Base-by-base conservation (phyloP, 1,140 invertebrate species). In the Trichonephila clavipes region DNA sequence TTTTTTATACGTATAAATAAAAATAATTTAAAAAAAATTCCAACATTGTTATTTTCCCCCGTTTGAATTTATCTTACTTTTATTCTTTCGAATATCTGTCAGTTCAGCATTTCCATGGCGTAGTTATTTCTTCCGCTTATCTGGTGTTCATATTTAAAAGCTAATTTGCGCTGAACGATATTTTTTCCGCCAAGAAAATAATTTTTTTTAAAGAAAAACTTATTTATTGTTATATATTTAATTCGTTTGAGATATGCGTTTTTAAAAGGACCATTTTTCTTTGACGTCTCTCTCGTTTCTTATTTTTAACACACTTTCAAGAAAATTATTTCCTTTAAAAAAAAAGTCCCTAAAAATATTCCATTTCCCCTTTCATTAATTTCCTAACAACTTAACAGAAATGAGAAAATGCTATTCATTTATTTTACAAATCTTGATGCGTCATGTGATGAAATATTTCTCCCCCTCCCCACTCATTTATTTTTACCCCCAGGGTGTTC, bases 211-310 rank as follows among this genome's bases (percentile, higher is more conserved):
- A 40, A 40, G 34, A 21, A 64, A 64, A 64, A 64, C 21, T 64
- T 51, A 21, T 64, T 64, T 64, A 64, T 64, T 21, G 19, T 64
- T 64, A 19, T 18, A 77, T 77, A n/a, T 69, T 69, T 77, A 77
- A 18, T 77, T 77, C 28, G 18, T 77, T 77, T 77, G 24, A 77
- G 72, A 77, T 77, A 77, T 40, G 72, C 72, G 72, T 77, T 77
- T 77, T 34, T 34, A 34, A 77, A 77, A 40, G 24, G 34, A 24
- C 14, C 28, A 18, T 64, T 64, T 64, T 64, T 64, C 21, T 34
- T 18, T 18, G 28, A 6, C 28, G 28, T 77, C 16, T 40, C 16
- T 40, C 34, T 40, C 24, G 34, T 77, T 77, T 40, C 16, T 34
- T 77, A 24, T 40, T 40, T 16, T 40, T 77, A 19, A 40, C 28